Conservation (phyloP, 2,797 vertebrate species). For the Delichon dasypus region DNA sequence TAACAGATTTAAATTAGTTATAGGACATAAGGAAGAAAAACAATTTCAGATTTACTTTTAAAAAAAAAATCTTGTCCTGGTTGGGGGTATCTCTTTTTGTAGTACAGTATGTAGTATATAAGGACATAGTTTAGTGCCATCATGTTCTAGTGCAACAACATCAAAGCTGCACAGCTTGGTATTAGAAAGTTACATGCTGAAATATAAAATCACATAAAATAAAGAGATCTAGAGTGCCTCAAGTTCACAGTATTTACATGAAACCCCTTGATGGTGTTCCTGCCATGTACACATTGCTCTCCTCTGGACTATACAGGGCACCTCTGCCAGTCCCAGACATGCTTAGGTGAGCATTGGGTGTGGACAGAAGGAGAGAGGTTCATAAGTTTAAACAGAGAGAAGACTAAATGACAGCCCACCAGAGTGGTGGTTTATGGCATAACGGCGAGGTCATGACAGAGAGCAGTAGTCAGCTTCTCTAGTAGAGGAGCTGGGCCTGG, state of each 20-base stretch:
- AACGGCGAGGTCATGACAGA: neutral
- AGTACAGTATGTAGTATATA: neutral
- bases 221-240: neutral
- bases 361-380: neutral
- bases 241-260: neutral
- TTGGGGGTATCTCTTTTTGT: neutral
- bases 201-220: neutral
- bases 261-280: neutral
- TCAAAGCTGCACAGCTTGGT: neutral
- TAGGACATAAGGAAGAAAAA: neutral
- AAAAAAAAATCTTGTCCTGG: neutral
- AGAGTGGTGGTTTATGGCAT: neutral
- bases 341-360: neutral
- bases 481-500: neutral
- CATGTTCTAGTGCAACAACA: neutral
- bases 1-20: neutral
- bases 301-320: rapidly evolving
- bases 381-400: neutral
- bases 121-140: neutral
- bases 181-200: neutral
- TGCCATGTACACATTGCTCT: neutral
- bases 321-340: neutral
- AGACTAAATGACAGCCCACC: neutral
- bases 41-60: neutral
- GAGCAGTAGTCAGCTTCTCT: neutral